Conservation (phyloP, 2,797 vertebrate species). For the Lepilemur septentrionalis region DNA sequence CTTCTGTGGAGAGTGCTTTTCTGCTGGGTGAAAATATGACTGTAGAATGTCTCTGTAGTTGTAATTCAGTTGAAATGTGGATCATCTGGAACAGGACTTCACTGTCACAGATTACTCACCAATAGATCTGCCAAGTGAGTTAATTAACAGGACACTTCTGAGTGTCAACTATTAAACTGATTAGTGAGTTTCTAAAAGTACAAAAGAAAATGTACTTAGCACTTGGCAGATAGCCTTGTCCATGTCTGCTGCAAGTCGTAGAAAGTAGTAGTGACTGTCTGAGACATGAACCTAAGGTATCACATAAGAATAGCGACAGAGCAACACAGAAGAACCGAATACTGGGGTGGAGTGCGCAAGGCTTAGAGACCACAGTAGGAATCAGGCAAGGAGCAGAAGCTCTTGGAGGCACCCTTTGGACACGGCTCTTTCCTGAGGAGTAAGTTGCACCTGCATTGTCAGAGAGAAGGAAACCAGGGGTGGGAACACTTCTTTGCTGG, state of each 20-base stretch:
- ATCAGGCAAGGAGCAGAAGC: neutral
- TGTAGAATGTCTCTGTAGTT: neutral
- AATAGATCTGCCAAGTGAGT: neutral
- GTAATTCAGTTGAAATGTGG: neutral
- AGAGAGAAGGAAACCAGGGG: neutral
- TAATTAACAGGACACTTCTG: neutral
- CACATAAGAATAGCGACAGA: neutral
- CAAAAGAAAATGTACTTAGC: neutral
- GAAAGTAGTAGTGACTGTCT: neutral
- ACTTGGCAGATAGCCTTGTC: neutral
- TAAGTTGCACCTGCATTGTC: neutral
- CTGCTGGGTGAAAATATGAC: neutral
- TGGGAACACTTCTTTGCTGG: neutral
- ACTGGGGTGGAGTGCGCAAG: neutral
- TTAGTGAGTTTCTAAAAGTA: neutral
- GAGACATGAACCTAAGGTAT: neutral
- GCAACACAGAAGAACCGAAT: neutral
- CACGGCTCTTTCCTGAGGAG: neutral
- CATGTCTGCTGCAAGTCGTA: neutral
- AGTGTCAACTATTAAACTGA: neutral
- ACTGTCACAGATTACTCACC: neutral
- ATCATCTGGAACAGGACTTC: neutral
- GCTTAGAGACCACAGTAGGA: neutral
- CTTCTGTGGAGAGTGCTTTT: neutral
- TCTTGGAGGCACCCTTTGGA: neutral